These are phyloP conservation scores for Cantharis lateralis DNA, from an alignment of 2,888 invertebrate genomes.

Conservation along the genomic window DNA sequence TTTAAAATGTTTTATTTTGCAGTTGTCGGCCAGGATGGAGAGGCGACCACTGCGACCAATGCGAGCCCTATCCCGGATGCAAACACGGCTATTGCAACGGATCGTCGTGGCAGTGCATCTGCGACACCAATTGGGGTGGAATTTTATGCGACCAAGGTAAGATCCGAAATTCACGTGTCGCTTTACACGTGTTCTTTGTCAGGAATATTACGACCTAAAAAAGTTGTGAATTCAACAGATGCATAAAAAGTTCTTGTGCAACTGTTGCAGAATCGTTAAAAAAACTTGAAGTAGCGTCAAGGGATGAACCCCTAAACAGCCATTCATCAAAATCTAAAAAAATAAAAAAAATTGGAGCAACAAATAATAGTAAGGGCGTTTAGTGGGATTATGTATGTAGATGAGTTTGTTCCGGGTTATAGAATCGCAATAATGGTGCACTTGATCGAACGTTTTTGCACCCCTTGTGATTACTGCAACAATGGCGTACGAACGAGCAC, in stretches of 20 bases:
- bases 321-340: slow-evolving; percentile 44
- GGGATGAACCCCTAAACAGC: slow-evolving; percentile 35
- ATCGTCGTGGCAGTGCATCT: slow-evolving; percentile 94
- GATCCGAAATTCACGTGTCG: background rate
- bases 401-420: slow-evolving; percentile 36
- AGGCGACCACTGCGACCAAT: slow-evolving; percentile 90
- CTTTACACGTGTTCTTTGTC: background rate
- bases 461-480: slow-evolving; percentile 29
- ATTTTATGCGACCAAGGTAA: slow-evolving; percentile 94
- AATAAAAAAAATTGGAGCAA: slow-evolving; percentile 26
- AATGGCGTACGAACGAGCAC: slow-evolving; percentile 21
- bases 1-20: slow-evolving; percentile 32
- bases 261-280: slow-evolving; percentile 44
- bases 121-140: slow-evolving; percentile 98
- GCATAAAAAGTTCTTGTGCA: slow-evolving; percentile 42
- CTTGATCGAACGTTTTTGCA: slow-evolving; percentile 38
- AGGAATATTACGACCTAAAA: slow-evolving; percentile 22
- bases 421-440: slow-evolving; percentile 36
- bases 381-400: slow-evolving; percentile 32
- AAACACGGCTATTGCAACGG: slow-evolving; percentile 94
- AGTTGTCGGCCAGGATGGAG: slow-evolving; percentile 94
- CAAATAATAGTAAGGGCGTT: slow-evolving; percentile 27
- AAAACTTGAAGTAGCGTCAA: slow-evolving; percentile 44
- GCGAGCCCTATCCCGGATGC: slow-evolving; percentile 94
- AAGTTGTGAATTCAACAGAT: slow-evolving; percentile 34